phyloP scores from a whole-genome alignment of 2,113 vertebrate genomes.

The Pardalotus punctatus region DNA sequence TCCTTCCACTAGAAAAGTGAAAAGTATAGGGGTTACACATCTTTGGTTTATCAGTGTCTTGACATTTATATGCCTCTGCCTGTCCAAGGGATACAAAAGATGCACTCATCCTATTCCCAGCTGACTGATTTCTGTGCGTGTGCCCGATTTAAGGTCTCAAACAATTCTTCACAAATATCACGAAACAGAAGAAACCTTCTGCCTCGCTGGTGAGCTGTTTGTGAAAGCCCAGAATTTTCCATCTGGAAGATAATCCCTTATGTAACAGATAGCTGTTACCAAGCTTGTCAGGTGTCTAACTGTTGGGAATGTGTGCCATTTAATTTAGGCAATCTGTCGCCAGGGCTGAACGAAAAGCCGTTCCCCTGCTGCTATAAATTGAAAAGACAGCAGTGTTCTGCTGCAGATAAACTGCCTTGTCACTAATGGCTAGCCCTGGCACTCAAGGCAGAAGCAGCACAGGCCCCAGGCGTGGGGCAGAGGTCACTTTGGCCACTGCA shows the following conservation, averaged over 20 bases:
- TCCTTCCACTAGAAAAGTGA: background rate
- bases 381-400: background rate
- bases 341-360: background rate
- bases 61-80: background rate
- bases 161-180: background rate
- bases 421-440: background rate
- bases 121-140: background rate
- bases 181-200: background rate
- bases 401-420: background rate
- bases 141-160: background rate
- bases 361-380: background rate
- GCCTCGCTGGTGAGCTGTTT: background rate
- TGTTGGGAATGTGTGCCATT: background rate
- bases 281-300: background rate
- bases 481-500: background rate
- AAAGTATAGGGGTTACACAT: background rate
- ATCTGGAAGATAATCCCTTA: background rate
- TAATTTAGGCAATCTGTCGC: background rate
- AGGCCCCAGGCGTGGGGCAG: background rate
- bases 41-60: background rate
- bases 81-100: background rate
- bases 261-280: background rate
- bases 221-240: background rate
- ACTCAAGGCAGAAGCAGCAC: background rate
- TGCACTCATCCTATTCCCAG: background rate